Percentiles rank a stretch among this genome's conserved stretches.
These are phyloP conservation scores for Hydrotaea diabolus DNA, from an alignment of 2,888 invertebrate species.

Conservation along the genomic window DNA sequence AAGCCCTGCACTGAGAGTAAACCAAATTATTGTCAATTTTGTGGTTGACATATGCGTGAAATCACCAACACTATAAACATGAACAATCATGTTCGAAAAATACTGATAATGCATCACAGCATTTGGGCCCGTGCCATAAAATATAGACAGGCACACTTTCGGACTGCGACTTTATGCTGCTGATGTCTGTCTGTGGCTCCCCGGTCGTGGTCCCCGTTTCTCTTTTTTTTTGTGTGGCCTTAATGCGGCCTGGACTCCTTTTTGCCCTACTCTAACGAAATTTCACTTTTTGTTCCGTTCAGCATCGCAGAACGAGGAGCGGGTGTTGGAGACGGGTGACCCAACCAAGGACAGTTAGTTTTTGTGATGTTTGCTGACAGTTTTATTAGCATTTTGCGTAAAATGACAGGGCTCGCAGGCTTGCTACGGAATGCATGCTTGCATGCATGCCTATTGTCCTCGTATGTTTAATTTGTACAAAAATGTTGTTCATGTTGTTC, in stretches of 20 bases:
- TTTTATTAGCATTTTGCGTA: constrained; percentile 67
- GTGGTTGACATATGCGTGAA: constrained; percentile 68
- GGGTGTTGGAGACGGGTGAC: background rate
- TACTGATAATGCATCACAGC: constrained; percentile 62
- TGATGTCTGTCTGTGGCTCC: background rate
- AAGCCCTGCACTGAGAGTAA: constrained; percentile 45
- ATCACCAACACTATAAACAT: constrained; percentile 64
- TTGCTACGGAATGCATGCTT: constrained; percentile 57
- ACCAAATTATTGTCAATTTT: constrained; percentile 68
- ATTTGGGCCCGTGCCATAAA: constrained; percentile 15
- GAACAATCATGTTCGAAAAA: constrained; percentile 54
- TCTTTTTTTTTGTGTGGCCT: constrained; percentile 28
- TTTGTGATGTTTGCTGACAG: constrained; percentile 61
- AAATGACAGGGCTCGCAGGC: constrained; percentile 66
- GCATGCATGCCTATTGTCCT: constrained; percentile 12
- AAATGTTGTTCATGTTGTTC: constrained; percentile 43
- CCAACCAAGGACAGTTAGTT: constrained; percentile 9
- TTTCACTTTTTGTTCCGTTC: constrained; percentile 47
- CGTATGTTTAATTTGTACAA: constrained; percentile 56
- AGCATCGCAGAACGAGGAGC: background rate
- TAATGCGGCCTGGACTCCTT: background rate
- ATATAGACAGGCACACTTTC: background rate
- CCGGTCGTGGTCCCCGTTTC: constrained; percentile 2
- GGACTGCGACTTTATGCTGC: background rate
- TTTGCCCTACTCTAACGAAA: constrained; percentile 37